Base-by-base conservation (phyloP, 2,888 invertebrate genomes). In the Amphipoea lucens region DNA sequence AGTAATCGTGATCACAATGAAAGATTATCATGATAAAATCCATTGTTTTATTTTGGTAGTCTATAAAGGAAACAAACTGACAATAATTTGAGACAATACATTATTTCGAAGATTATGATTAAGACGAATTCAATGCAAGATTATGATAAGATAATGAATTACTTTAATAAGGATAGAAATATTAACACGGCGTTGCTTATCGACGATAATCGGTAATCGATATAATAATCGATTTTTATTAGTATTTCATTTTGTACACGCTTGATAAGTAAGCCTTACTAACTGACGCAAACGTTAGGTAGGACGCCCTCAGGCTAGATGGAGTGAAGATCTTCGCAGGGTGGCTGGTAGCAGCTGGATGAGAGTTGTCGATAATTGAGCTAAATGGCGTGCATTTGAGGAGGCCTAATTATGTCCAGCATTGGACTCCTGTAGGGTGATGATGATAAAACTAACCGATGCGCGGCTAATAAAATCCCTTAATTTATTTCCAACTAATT, bases 161-260 rank as follows among this genome's bases (percentile, higher is more conserved):
- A 87, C 87, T 82, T 63, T 70, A 81, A 42, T 20, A 68, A 40
- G 20, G 69, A 75, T 79, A 48, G 72, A 42, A 81, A 79, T 78
- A 81, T 68, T 78, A 73, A 68, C 63, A 78, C 67, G 65, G 65
- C n/a, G 67, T 7, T n/a, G 40, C 54, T 83, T 84, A 88, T 89
- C 84, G 63, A 70, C 70, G 65, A 78, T 90, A 78, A 84, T 84
- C 78, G 74, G 60, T 80, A 73, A 80, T 73, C 36, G 42, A 81
- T 84, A 73, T 73, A 65, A 66, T 45, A 69, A 88, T 83, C 79
- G 74, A 82, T 62, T 82, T 74, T 82, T 82, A 77, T 85, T 82
- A 79, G 69, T 79, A 75, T 85, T 82, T 68, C 36, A 74, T 68
- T 85, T 62, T 62, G 57, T 67, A 67, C 51, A 75, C n/a, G 68